Evolutionary conservation across 1,140 invertebrate genomes (phyloP).

Genomic region (Berghia stephanieae): DNA sequence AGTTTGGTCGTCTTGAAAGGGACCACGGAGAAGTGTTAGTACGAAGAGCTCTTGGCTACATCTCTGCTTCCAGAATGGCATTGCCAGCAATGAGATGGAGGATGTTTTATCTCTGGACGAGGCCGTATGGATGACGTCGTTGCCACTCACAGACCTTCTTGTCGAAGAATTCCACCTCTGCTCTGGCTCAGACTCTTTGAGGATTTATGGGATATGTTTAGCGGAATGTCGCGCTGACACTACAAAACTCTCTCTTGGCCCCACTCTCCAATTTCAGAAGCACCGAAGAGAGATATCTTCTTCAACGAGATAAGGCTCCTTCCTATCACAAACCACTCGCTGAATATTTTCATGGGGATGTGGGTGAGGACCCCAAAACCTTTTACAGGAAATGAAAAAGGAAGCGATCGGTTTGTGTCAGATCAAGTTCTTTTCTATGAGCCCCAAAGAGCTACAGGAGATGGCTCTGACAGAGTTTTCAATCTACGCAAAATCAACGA

Average conservation of each 20-base stretch:
- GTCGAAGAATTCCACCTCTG: conserved; percentile 69
- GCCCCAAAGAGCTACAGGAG: conserved; percentile 74
- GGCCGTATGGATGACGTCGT: conserved; percentile 72
- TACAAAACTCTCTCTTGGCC: conserved; percentile 73
- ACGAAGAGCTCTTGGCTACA: conserved; percentile 73
- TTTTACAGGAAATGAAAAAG: conserved; percentile 50
- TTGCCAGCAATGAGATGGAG: conserved; percentile 79
- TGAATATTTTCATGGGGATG: conserved; percentile 69
- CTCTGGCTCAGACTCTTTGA: conserved; percentile 76
- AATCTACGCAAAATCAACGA: conserved; percentile 85
- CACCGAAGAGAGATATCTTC: conserved; percentile 71
- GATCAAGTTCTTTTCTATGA: conserved; percentile 71
- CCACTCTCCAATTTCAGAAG: conserved; percentile 71
- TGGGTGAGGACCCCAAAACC: conserved; percentile 56
- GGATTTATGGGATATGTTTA: conserved; percentile 75
- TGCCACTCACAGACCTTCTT: conserved; percentile 55
- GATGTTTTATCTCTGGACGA: conserved; percentile 78
- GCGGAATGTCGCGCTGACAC: conserved; percentile 72
- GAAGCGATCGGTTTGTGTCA: conserved; percentile 46
- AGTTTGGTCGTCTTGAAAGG: conserved; percentile 75
- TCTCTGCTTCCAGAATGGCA: conserved; percentile 77
- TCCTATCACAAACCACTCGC: conserved; percentile 68
- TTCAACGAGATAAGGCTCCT: conserved; percentile 62
- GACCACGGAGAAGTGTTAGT: conserved; percentile 72
- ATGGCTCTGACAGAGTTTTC: conserved; percentile 74